These are phyloP conservation scores for Pipistrellus nathusii DNA, from an alignment of 2,797 vertebrate species.

Conservation along the genomic window DNA sequence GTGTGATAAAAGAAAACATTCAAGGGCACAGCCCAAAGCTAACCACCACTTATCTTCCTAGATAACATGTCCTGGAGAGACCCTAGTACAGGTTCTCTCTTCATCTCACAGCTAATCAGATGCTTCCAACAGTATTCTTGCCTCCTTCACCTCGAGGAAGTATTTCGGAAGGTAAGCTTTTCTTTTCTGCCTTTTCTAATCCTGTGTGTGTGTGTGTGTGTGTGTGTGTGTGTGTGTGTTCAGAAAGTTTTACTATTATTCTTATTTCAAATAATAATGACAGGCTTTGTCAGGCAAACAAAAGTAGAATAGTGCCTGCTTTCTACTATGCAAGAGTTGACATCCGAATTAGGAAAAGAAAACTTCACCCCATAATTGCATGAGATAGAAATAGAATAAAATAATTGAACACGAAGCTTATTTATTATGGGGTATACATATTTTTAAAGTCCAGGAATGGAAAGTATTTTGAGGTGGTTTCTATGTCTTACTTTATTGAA, in stretches of 20 bases:
- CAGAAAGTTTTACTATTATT: neutral
- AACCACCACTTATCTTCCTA: neutral
- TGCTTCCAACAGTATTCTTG: constrained; percentile 68
- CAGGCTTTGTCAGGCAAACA: neutral
- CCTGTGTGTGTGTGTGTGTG: too few relatives aligned
- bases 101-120: constrained; percentile 55
- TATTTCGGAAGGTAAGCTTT: constrained; percentile 72
- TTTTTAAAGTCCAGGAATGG: neutral
- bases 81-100: neutral
- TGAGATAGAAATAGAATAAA: neutral
- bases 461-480: neutral
- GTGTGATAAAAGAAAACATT: neutral
- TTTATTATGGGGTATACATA: neutral
- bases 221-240: neutral
- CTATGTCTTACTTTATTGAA: neutral
- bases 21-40: neutral
- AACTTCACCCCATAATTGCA: neutral
- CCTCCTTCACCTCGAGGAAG: constrained; percentile 49
- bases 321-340: neutral
- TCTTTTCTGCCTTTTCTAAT: neutral
- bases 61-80: constrained; percentile 67
- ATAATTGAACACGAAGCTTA: neutral
- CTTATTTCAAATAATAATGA: neutral
- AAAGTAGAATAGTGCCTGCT: neutral
- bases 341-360: neutral